Percentiles rank a stretch among this genome's conserved stretches.
phyloP scores from a whole-genome alignment of 2,113 vertebrate genomes.

The Pholis gunnellus region DNA sequence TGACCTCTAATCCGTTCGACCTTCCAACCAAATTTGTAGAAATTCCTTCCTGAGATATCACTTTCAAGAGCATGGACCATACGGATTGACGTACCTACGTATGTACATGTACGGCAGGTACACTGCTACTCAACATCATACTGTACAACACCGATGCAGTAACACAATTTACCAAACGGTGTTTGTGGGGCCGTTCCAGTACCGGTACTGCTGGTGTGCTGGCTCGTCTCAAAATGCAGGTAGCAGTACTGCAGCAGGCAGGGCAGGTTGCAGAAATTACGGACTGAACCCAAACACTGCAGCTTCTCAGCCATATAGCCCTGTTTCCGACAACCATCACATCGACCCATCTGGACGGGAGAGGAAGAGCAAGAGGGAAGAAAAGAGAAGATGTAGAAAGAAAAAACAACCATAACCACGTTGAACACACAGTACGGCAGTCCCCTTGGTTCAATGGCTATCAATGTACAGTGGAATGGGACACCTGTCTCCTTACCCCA shows the following conservation, averaged over 20 bases:
- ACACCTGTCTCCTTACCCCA: constrained; percentile 86
- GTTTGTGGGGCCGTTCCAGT: constrained; percentile 45
- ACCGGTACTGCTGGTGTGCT: constrained; percentile 79
- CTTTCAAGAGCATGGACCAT: too few species aligned
- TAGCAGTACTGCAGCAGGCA: constrained; percentile 93
- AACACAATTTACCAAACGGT: constrained; percentile 54
- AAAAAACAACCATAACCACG: not conserved
- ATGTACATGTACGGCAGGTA: not conserved
- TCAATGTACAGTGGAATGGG: not conserved
- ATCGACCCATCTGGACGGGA: constrained; percentile 91
- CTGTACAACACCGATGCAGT: not conserved
- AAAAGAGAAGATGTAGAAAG: not conserved
- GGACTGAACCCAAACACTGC: constrained; percentile 92
- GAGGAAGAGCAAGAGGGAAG: too few species aligned
- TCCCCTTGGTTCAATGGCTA: too few species aligned
- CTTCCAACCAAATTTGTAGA: too few species aligned
- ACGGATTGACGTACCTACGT: too few species aligned
- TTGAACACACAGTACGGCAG: not conserved
- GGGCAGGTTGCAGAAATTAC: constrained; percentile 95
- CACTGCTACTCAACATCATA: not conserved
- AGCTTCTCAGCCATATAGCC: constrained; percentile 93
- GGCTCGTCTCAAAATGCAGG: constrained; percentile 76
- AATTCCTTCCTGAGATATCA: too few species aligned
- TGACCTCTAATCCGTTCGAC: too few species aligned
- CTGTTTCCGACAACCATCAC: constrained; percentile 94